phyloP scores from a whole-genome alignment of 2,888 invertebrate species.

The Leptopilina myrica region DNA sequence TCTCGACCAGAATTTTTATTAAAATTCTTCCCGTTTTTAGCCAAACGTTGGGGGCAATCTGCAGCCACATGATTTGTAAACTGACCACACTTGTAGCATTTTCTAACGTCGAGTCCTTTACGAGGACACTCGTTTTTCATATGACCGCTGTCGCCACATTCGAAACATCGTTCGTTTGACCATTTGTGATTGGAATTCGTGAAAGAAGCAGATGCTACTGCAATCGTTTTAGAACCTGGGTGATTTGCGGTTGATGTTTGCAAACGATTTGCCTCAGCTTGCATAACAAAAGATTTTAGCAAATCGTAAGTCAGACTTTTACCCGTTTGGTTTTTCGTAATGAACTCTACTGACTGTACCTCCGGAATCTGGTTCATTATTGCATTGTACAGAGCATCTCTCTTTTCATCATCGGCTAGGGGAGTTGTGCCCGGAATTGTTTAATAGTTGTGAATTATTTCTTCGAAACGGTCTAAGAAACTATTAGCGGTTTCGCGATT shows the following conservation, averaged over 20 bases:
- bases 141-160: constrained; percentile 48
- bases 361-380: constrained; percentile 20
- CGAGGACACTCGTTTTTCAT: constrained; percentile 47
- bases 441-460: constrained; percentile 37
- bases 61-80: constrained; percentile 36
- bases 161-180: too few relatives aligned
- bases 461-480: constrained; percentile 53
- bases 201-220: too few relatives aligned
- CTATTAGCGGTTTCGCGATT: too few relatives aligned
- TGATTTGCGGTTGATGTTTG: too few relatives aligned
- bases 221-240: too few relatives aligned
- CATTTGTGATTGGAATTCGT: too few relatives aligned
- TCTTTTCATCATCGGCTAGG: constrained; percentile 46
- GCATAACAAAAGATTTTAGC: constrained; percentile 42
- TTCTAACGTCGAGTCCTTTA: constrained; percentile 41
- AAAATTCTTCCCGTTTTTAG: constrained; percentile 1
- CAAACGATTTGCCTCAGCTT: too few relatives aligned
- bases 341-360: too few relatives aligned
- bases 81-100: constrained; percentile 46
- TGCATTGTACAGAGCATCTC: constrained; percentile 44
- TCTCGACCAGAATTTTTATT: background rate
- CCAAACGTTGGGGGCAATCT: constrained; percentile 28
- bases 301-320: constrained; percentile 44
- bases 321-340: constrained; percentile 37
- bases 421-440: background rate